Percentiles rank a stretch among this genome's conserved stretches.
These are phyloP conservation scores for Drosophila percnosoma DNA, from an alignment of 2,888 invertebrate species.

Conservation along the genomic window DNA sequence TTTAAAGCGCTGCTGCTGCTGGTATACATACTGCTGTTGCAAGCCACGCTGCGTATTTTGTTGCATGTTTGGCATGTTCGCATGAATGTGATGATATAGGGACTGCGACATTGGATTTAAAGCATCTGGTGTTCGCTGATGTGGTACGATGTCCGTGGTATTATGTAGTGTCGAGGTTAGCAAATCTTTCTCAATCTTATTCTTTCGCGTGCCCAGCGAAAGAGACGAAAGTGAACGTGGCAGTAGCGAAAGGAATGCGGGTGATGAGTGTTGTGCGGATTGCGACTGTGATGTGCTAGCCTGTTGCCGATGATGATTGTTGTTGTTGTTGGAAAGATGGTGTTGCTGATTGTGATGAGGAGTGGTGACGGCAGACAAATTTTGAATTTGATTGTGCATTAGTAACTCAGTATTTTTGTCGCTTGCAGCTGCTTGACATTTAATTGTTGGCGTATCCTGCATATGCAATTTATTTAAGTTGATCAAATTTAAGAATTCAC, in stretches of 20 bases:
- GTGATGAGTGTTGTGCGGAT: conserved; percentile 78
- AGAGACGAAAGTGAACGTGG: conserved; percentile 85
- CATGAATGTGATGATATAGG: conserved; percentile 67
- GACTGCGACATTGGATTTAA: conserved; percentile 73
- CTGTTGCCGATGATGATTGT: conserved; percentile 68
- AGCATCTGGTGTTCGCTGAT: conserved; percentile 70
- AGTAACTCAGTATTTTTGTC: conserved; percentile 78
- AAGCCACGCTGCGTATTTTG: conserved; percentile 65
- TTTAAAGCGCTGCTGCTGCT: conserved; percentile 74
- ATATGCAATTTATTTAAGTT: conserved; percentile 55
- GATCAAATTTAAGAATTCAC: conserved; percentile 32
- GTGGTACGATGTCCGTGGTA: conserved; percentile 80
- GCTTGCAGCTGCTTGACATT: conserved; percentile 73
- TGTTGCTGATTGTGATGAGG: conserved; percentile 64
- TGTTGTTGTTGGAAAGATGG: conserved; percentile 59
- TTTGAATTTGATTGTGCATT: conserved; percentile 82
- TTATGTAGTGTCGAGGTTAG: conserved; percentile 82
- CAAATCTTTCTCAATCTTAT: conserved; percentile 84
- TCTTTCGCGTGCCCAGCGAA: conserved; percentile 84
- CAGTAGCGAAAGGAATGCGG: conserved; percentile 85
- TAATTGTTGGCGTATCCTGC: conserved; percentile 82
- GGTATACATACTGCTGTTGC: conserved; percentile 59
- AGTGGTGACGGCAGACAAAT: conserved; percentile 74
- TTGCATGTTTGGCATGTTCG: conserved; percentile 46
- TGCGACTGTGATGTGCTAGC: conserved; percentile 78